phyloP scores from a whole-genome alignment of 2,113 vertebrate species.

The Actenoides hombroni region DNA sequence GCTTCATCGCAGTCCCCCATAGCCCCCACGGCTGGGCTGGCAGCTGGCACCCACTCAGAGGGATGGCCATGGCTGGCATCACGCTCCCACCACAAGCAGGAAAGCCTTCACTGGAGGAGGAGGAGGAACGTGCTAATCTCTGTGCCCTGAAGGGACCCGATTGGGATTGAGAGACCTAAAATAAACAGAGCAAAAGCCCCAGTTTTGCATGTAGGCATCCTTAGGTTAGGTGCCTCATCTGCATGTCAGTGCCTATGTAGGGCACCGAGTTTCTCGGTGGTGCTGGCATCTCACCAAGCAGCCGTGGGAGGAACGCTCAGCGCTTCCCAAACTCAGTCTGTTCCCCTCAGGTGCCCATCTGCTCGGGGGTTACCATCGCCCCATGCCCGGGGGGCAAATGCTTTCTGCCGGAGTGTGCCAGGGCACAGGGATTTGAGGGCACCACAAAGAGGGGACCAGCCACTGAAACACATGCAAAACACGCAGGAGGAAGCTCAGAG shows the following conservation, averaged over 20 bases:
- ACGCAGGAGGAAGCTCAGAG: neutral
- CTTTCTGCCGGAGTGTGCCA: fast-evolving
- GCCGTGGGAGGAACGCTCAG: slow-evolving; percentile 7
- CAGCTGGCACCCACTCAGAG: neutral
- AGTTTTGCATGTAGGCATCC: neutral
- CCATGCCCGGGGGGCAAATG: fast-evolving
- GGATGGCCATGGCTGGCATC: neutral
- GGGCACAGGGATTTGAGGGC: neutral
- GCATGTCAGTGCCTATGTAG: slow-evolving; percentile 13
- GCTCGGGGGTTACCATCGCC: neutral
- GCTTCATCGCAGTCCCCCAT: fast-evolving
- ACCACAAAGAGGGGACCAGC: fast-evolving
- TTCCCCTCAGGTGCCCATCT: neutral
- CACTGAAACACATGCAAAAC: fast-evolving
- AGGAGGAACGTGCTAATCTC: neutral
- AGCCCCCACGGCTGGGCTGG: neutral
- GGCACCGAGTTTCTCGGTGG: neutral
- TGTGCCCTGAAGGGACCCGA: neutral
- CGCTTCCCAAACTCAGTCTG: neutral
- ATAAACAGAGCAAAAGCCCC: neutral
- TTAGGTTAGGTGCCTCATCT: neutral
- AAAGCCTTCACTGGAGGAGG: neutral
- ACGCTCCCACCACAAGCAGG: neutral
- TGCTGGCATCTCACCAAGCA: neutral
- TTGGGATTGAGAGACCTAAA: neutral